Evolutionary conservation across 2,797 vertebrate genomes (phyloP), one percentile per base, ranked within the genome.

Genomic region (Eutrigla gurnardus): DNA sequence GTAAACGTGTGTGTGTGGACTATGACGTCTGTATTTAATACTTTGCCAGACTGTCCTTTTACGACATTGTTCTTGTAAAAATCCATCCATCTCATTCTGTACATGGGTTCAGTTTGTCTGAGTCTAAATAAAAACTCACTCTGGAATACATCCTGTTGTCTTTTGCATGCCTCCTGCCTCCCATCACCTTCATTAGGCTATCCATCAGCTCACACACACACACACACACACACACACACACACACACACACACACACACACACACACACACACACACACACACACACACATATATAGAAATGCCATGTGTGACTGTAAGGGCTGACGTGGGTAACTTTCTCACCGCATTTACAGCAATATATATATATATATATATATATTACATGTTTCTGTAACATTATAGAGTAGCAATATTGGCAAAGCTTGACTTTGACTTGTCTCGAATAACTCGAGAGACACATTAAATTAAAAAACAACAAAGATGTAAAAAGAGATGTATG

Each of bases 71-170:
- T 47, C 58, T 65, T 75, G 75, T 80, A 37, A 73, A 57, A 73
- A 57, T 46, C 33, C 45, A 55, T 83, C 33, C 69, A 42, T 83
- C 70, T 81, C 58, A 58, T 70, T 70, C 60, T 87, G 81, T 88
- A 67, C 25, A 32, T 18, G 63, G 65, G 64, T 69, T 82, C 75
- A 67, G 57, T 78, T 55, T 78, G 54, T 81, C 70, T 75, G 60
- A 78, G 55, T 80, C 59, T 64, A 57, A 88, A 86, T 83, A 81
- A 88, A 89, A 74, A 37, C 58, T 80, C 55, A 33, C 60, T 73
- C 63, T 83, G 59, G 66, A 82, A 76, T 40, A 60, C 70, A 77
- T 69, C 3, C 59, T 46, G 69, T 81, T 69, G 78, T 78, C 70
- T 52, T 77, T 61, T 81, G 74, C 80, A 67, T 84, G 84, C 75